Evolutionary conservation across 2,113 vertebrate species (phyloP).

Genomic region (Australoheros scitulus): DNA sequence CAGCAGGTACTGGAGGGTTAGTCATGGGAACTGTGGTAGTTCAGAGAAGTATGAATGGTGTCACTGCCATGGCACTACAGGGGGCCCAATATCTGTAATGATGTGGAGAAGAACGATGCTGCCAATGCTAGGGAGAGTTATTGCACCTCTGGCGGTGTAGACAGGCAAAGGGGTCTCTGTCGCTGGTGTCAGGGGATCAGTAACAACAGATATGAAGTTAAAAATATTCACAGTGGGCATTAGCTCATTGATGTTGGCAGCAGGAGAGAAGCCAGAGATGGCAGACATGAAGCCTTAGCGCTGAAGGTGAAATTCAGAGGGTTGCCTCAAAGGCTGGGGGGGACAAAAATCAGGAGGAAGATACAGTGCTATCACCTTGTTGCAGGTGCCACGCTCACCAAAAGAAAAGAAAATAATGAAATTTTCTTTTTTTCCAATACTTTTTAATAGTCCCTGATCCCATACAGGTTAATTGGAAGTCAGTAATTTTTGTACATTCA

Average conservation of each 20-base stretch:
- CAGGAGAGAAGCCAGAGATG: slow-evolving; percentile 19
- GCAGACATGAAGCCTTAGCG: slow-evolving; percentile 24
- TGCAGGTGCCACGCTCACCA: background rate
- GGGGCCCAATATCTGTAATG: background rate
- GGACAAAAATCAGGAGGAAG: slow-evolving; percentile 20
- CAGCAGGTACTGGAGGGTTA: background rate
- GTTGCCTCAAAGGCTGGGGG: slow-evolving; percentile 6
- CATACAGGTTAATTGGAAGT: background rate
- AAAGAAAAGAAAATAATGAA: background rate
- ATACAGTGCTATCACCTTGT: background rate
- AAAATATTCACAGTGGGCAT: slow-evolving; percentile 44
- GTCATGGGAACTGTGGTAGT: background rate
- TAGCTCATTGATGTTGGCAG: slow-evolving; percentile 39
- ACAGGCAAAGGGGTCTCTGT: background rate
- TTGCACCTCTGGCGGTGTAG: background rate
- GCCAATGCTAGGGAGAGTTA: background rate
- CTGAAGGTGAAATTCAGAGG: slow-evolving; percentile 40
- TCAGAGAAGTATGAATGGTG: background rate
- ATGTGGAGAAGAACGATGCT: background rate
- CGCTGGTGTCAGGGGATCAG: background rate
- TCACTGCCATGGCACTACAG: background rate
- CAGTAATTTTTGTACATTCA: background rate
- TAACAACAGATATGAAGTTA: slow-evolving; percentile 9
- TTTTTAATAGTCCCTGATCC: background rate
- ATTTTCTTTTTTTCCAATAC: background rate